Base-by-base conservation (phyloP, 2,113 vertebrate species). In the Hypocryptadius cinnamomeus region DNA sequence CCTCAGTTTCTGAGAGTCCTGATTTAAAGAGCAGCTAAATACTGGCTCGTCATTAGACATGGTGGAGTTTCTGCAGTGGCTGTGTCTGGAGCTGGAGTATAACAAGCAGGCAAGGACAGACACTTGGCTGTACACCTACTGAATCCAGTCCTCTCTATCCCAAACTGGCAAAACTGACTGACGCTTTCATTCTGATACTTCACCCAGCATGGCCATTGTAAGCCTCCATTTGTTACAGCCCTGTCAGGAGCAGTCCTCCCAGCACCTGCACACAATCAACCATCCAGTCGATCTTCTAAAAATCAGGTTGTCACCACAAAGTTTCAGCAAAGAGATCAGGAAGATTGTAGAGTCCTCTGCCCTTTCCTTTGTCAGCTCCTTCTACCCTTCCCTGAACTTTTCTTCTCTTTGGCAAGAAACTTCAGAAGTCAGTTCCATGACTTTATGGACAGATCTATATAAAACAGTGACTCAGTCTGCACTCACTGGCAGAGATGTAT, bases 401-500 rank as follows among this genome's bases (percentile, higher is more conserved):
- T 13, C 44, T 89, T 64, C 63, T 61, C 76, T 87, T 90, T 87
- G 85, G 88, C 87, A 92, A 91, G 90, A 70, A 81, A 84, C 76
- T 84, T 85, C 79, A 78, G 31, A 89, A 92, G 71, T 92, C 77
- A 79, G 56, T 89, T 96, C 72, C 56, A 50, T 68, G 89, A 71
- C 54, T 96, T 95, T 94, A 90, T 85, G 70, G 72, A 91, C n/a
- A 94, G 65, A 92, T 82, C 63, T 90, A 79, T 90, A 87, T 88
- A 89, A 96, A 95, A 79, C 44, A 68, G 83, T 91, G 90, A 95
- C 65, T 95, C 92, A 95, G 80, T 79, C 79, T 94, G 53, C 37
- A 65, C 77, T 94, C 83, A 91, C 93, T 94, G 92, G 93, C 81
- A 96, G 53, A 87, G 61, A 70, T 79, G 60, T 57, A 85, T 92